Percentiles rank a stretch among this genome's conserved stretches.
Conservation (phyloP, 2,113 vertebrate species). For the Salvelinus fontinalis region DNA sequence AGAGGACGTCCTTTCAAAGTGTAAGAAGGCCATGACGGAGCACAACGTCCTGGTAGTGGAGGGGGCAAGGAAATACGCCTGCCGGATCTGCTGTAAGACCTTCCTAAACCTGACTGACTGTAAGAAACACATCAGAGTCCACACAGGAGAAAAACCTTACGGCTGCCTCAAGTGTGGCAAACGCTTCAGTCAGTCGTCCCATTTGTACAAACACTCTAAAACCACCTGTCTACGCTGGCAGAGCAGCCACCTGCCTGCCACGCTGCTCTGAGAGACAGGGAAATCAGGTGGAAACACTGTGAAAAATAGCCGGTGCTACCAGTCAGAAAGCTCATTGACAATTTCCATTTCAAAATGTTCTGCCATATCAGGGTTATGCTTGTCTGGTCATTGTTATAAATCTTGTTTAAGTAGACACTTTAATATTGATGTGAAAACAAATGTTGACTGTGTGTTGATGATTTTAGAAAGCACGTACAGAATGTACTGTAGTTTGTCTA, state of each 20-base stretch:
- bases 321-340: no score
- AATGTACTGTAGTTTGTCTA: no score
- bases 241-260: slow-evolving; percentile 82
- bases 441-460: no score
- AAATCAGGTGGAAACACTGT: no score
- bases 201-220: slow-evolving; percentile 96
- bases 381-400: no score
- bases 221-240: slow-evolving; percentile 94
- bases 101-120: slow-evolving; percentile 95
- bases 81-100: slow-evolving; percentile 97
- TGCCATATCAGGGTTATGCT: no score
- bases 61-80: slow-evolving; percentile 94
- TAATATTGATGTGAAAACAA: no score
- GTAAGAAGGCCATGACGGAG: slow-evolving; percentile 94
- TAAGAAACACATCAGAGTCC: slow-evolving; percentile 96
- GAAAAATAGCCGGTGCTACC: no score
- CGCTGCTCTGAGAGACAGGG: slow-evolving; percentile 70
- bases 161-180: slow-evolving; percentile 94
- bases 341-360: no score
- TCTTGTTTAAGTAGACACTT: no score
- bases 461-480: no score
- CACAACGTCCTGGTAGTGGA: slow-evolving; percentile 93
- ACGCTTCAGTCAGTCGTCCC: slow-evolving; percentile 95
- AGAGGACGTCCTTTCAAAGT: slow-evolving; percentile 92
- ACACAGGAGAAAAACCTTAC: slow-evolving; percentile 94